Base-by-base conservation (phyloP, 2,888 invertebrate genomes). In the Serripes groenlandicus region DNA sequence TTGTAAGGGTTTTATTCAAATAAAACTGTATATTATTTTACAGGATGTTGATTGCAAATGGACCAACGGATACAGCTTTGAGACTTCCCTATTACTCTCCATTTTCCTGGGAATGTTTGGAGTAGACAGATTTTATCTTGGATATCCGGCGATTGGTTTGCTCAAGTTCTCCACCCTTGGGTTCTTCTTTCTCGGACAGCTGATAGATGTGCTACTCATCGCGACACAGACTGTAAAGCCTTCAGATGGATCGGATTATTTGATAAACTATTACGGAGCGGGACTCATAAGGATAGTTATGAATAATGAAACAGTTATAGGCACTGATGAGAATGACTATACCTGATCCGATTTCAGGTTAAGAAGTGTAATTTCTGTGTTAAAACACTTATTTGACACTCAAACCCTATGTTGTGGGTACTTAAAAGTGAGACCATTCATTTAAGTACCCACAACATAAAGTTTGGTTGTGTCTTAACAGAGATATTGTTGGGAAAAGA, bases 81-180 rank as follows among this genome's bases (percentile, higher is more conserved):
- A 99, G 94, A 97, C 98, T 74, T 97, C 99, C 0, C 95, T 99
- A 62, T 95, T 99, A 49, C 95, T 99, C 4, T 99, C 99, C 0
- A 97, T 99, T 70, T 99, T 99, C 94, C 96, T 99, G 78, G 99
- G 99, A 35, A 98, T 99, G 98, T 98, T 99, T 95, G 99, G 99
- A 26, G 96, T 98, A 32, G 99, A 99, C 94, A 96, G 99, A 82
- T 99, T 99, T 95, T 99, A 99, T 94, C 96, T 99, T n/a, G 99
- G 99, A 35, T 99, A 99, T 94, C 98, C 98, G 73, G 99, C 98
- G 0, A 96, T 99, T 88, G 99, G 99, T 0, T 95, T 99, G 83
- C 96, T 99, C 34, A 99, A 99, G 95, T 96, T 99, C 86, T 98
- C 98, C 93, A 99, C 99, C 0, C 95, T 99, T 75, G 99, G 99